Conservation (phyloP, 2,113 vertebrate species). For the Colinus virginianus region DNA sequence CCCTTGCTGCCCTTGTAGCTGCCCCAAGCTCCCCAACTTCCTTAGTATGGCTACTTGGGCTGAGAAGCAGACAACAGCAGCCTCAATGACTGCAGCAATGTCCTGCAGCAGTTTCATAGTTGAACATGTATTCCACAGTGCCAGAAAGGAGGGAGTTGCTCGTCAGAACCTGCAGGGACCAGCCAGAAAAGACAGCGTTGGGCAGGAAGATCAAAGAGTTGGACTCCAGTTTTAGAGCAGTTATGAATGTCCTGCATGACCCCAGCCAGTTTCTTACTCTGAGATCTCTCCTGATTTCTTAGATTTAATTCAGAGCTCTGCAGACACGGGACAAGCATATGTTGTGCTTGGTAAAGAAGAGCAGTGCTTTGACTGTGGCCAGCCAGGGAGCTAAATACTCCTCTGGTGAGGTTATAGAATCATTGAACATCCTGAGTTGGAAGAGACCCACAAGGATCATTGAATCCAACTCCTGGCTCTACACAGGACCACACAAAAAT, state of each 20-base stretch:
- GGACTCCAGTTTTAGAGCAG: background rate
- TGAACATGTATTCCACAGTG: background rate
- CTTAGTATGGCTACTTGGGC: slow-evolving; percentile 1
- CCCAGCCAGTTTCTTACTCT: background rate
- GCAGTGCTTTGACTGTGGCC: background rate
- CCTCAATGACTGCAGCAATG: background rate
- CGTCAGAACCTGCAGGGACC: background rate
- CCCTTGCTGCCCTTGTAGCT: slow-evolving; percentile 9
- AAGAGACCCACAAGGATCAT: too few relatives aligned
- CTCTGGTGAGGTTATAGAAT: background rate
- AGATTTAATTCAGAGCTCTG: background rate
- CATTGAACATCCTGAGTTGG: too few relatives aligned
- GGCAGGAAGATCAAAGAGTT: background rate
- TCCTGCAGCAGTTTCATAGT: background rate
- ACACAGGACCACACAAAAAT: too few relatives aligned
- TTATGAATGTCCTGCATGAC: background rate
- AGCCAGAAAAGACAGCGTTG: background rate
- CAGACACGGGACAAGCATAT: background rate
- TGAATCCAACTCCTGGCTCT: too few relatives aligned
- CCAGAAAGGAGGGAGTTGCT: background rate
- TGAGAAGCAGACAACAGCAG: background rate
- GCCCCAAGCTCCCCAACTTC: background rate
- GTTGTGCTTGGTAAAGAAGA: background rate
- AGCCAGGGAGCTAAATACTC: background rate
- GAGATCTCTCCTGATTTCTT: background rate